Percentiles rank a stretch among this genome's conserved stretches.
Conservation (phyloP, 1,140 invertebrate genomes). For the Trichogramma pretiosum region DNA sequence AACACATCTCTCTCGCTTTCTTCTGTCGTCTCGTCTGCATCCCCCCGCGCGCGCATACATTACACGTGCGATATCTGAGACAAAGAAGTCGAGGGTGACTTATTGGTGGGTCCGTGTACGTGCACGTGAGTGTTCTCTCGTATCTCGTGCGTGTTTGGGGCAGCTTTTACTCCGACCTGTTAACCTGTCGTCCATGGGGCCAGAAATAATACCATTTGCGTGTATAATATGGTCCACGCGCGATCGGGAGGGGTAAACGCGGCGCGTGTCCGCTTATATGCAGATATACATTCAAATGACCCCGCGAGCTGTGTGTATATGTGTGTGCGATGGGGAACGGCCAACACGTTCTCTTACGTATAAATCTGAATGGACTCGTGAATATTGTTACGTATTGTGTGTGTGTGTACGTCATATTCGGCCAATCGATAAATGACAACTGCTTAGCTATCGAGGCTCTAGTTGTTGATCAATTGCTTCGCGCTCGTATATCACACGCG, state of each 20-base stretch:
- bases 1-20: no score
- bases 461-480: no score
- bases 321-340: slow-evolving; percentile 14
- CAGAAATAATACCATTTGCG: slow-evolving; percentile 49
- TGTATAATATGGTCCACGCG: slow-evolving; percentile 36
- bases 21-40: background rate
- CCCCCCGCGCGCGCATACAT: background rate
- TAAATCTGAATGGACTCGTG: no score
- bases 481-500: no score
- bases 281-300: background rate
- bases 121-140: background rate
- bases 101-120: background rate
- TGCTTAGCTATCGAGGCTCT: no score
- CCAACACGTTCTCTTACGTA: no score
- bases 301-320: background rate
- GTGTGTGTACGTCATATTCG: no score
- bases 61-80: background rate
- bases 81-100: background rate
- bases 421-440: no score
- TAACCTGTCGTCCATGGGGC: slow-evolving; percentile 41
- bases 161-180: slow-evolving; percentile 42
- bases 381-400: no score
- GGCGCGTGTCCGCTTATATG: no score
- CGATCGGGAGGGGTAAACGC: slow-evolving; percentile 24
- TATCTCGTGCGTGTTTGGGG: background rate